Base-by-base conservation (phyloP, 2,797 vertebrate genomes). In the Catamblyrhynchus diadema region DNA sequence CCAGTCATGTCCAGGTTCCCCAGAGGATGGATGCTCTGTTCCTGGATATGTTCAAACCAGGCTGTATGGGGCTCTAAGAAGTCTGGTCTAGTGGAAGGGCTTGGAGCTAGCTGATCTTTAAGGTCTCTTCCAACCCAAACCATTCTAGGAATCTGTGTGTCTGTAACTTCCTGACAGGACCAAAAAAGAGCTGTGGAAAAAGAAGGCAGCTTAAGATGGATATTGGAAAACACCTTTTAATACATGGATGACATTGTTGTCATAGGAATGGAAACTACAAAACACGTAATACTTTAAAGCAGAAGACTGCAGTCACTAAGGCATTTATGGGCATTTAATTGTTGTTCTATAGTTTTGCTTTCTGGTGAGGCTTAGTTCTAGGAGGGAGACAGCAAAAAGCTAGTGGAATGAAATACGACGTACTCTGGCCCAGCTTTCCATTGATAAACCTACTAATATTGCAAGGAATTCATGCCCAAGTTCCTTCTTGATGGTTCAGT, bases 361-460 rank as follows among this genome's bases (percentile, higher is more conserved):
- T 64, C 65, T 23, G 18, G 6, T 3, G 39, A 79, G 28, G 23
- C 25, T 39, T 8, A 1, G 7, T 22, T 77, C 39, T 33, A 56
- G 60, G 51, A 72, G 32, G 33, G 20, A 70, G 28, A 9, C 16
- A 22, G n/a, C 25, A 42, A 48, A 75, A 73, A 65, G 5, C 30
- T 47, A 28, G 6, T 23, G 47, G 39, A 39, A 28, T 61, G 27
- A 53, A 54, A 39, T 28, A 13, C 1, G 9, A 18, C 10, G 1
- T 64, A 7, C 9, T 47, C 10, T 50, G 45, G 23, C 6, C 19
- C 14, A 28, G 0, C 21, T 30, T 45, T 42, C 14, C 2, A 1
- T 6, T 28, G 21, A 21, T 65, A 57, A 69, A 65, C 39, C 14
- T 67, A 18, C 27, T 42, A 2, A 1, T 10, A 6, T 30, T 41